Evolutionary conservation across 2,797 vertebrate genomes (phyloP).

Genomic region (Acomys russatus): DNA sequence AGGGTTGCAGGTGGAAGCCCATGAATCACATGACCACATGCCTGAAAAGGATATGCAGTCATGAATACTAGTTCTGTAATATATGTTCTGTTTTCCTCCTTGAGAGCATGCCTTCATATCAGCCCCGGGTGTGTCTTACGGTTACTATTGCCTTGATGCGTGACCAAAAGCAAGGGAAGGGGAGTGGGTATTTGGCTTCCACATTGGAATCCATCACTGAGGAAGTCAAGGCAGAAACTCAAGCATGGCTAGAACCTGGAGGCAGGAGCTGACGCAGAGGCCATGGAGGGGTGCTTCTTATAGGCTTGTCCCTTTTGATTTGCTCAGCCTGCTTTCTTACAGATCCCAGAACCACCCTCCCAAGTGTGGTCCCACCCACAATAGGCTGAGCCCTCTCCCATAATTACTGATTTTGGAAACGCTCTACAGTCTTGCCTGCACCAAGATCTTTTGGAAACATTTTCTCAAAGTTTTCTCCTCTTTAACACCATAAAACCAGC

Average conservation of each 20-base stretch:
- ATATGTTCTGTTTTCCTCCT: background rate
- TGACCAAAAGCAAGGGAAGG: background rate
- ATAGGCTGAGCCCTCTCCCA: no score
- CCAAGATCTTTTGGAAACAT: background rate
- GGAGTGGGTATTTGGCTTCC: background rate
- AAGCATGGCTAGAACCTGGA: background rate
- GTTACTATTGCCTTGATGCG: background rate
- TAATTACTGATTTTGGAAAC: background rate
- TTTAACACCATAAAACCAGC: background rate
- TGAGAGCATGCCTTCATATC: background rate
- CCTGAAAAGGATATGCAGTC: background rate
- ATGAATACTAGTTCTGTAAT: background rate
- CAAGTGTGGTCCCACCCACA: background rate
- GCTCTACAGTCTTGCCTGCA: background rate
- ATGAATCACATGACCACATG: background rate
- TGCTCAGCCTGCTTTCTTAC: background rate
- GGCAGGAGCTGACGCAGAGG: background rate
- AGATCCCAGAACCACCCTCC: background rate
- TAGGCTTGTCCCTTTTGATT: background rate
- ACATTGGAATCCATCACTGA: background rate
- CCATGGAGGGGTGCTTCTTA: background rate
- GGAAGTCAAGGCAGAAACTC: background rate
- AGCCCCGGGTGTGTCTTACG: background rate
- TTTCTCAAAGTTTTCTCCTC: background rate
- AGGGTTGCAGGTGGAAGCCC: background rate